Percentiles rank a stretch among this genome's conserved stretches.
phyloP scores from a whole-genome alignment of 2,888 invertebrate species.

The Magallana nippona region DNA sequence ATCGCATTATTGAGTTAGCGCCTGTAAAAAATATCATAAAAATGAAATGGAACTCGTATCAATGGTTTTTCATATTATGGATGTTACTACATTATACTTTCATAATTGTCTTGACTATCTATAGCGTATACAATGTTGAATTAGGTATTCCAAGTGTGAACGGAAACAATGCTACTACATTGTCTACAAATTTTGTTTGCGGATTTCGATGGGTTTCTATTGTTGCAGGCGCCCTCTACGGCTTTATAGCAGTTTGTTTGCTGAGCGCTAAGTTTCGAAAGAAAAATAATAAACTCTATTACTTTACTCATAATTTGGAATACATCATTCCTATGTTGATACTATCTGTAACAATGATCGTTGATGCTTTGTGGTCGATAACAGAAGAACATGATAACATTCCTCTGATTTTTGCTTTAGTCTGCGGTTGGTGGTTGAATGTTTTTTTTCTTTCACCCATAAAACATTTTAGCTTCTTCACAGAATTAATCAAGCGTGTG shows the following conservation, averaged over 20 bases:
- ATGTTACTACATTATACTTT: conserved; percentile 59
- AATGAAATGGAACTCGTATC: conserved; percentile 63
- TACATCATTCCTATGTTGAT: conserved; percentile 58
- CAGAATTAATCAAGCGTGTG: conserved; percentile 70
- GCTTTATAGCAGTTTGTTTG: conserved; percentile 35
- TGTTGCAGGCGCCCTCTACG: conserved; percentile 54
- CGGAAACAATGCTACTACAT: not conserved
- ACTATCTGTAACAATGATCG: conserved; percentile 58
- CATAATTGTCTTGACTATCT: conserved; percentile 58
- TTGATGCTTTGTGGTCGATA: conserved; percentile 54
- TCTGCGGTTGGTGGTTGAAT: conserved; percentile 69
- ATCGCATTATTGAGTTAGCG: conserved; percentile 61
- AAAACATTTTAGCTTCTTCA: conserved; percentile 69
- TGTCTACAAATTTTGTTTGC: conserved; percentile 47
- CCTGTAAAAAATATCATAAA: conserved; percentile 64
- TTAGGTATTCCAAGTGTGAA: not conserved
- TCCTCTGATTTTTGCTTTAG: conserved; percentile 60
- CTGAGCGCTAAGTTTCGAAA: conserved; percentile 41
- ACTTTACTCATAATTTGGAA: conserved; percentile 53
- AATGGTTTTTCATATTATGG: conserved; percentile 61
- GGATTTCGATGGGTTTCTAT: conserved; percentile 51
- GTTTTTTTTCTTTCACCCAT: conserved; percentile 67
- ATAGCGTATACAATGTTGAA: conserved; percentile 7
- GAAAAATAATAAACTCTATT: conserved; percentile 29
- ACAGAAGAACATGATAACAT: conserved; percentile 55